These are phyloP conservation scores for Endotricha flammealis DNA, from an alignment of 2,888 invertebrate species.

Conservation along the genomic window DNA sequence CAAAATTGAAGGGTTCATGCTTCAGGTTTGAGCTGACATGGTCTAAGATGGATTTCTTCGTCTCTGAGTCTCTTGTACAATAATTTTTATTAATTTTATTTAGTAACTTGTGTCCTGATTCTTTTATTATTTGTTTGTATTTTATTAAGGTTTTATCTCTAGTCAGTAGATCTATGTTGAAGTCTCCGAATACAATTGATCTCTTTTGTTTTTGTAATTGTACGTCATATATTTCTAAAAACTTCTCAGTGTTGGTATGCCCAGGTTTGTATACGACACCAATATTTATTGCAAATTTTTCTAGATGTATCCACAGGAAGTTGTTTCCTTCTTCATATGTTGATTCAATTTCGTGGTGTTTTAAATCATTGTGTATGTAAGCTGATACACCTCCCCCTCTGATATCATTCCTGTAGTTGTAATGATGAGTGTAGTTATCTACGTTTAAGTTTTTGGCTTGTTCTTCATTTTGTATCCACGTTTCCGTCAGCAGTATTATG, in stretches of 20 bases:
- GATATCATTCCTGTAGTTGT: conserved; percentile 13
- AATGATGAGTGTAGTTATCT: conserved; percentile 15
- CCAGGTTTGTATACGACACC: conserved; percentile 17
- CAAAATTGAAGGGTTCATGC: conserved; percentile 1
- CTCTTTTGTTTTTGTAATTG: too few species aligned
- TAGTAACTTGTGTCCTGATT: too few species aligned
- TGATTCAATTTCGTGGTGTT: conserved; percentile 10
- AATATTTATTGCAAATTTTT: conserved; percentile 11
- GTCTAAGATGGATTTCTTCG: conserved; percentile 1
- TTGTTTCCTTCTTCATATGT: conserved; percentile 12
- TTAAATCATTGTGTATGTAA: conserved; percentile 14
- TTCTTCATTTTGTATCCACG: too few species aligned
- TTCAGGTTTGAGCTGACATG: conserved; percentile 3
- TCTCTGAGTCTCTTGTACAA: conserved; percentile 2
- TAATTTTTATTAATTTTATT: conserved; percentile 3
- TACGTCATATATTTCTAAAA: too few species aligned
- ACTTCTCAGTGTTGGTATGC: conserved; percentile 9
- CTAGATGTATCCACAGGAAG: conserved; percentile 15
- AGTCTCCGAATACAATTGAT: too few species aligned
- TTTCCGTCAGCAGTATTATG: too few species aligned
- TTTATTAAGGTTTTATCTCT: neutral
- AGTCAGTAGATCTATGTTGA: too few species aligned
- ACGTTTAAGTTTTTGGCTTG: conserved; percentile 5
- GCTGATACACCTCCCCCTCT: too few species aligned
- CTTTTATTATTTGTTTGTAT: conserved; percentile 4